Base-by-base conservation (phyloP, 2,113 vertebrate species). In the Sinocyclocheilus anophthalmus region DNA sequence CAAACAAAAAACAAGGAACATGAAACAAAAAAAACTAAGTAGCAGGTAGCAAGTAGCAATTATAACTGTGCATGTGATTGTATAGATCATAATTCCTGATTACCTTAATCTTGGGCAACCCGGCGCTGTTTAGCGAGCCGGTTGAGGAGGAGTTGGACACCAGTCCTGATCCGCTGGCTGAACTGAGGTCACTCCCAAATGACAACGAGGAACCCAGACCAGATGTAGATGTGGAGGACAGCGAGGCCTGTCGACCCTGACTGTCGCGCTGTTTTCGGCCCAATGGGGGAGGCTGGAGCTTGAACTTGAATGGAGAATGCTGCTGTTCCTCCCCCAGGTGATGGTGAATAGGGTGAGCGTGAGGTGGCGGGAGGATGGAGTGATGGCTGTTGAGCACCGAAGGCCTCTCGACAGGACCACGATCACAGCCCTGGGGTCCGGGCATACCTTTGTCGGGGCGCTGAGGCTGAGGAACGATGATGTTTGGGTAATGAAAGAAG, bases 401-500 rank as follows among this genome's bases (percentile, higher is more conserved):
- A 2, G 87, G 88, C 86, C 91, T 83, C 3, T 92, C 92, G 1
- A 73, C 88, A 22, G 84, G 59, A 12, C 90, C 93, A 7, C 93
- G 89, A 18, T 93, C 93, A n/a, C 86, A 85, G 0, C 81, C 83
- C 84, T 91, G 90, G 57, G 88, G 69, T 11, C 81, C 78, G 4
- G 48, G 61, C 24, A 85, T 50, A 0, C 86, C 84, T 84, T 95
- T 95, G 82, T 95, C 94, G 0, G 93, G 96, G 75, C 96, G 94
- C 90, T 97, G 97, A 20, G 96, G 96, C 90, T 96, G 96, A 1
- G 96, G 96, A 88, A 97, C 95, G 84, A 97, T 90, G 78, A 97
- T 95, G 92, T 96, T 96, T 24, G 97, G 96, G 92, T 97, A 97
- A 90, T 97, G 96, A 76, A 97, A 95, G 92, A 97, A 97, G 67